These are phyloP conservation scores for Drosophila differens DNA, from an alignment of 2,888 invertebrate genomes.

Conservation along the genomic window DNA sequence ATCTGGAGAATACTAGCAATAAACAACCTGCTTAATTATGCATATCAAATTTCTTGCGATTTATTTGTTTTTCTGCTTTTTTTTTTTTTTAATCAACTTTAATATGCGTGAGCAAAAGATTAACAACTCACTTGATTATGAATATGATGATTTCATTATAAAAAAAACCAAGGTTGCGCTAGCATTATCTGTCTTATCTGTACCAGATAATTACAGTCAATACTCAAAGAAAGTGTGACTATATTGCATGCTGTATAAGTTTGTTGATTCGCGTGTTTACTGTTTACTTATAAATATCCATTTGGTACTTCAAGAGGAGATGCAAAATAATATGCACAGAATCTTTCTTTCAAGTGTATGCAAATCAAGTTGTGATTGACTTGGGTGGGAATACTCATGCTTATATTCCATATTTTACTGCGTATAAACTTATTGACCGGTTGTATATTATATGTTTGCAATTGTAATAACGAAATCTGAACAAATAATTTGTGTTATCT, in stretches of 20 bases:
- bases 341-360: background rate
- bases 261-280: background rate
- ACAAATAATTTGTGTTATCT: constrained; percentile 50
- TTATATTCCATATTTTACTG: constrained; percentile 2
- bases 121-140: background rate
- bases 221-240: background rate
- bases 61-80: background rate
- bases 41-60: background rate
- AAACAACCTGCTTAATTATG: background rate
- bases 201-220: background rate
- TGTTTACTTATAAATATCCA: background rate
- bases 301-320: background rate
- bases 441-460: constrained; percentile 31
- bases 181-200: constrained; percentile 1
- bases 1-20: background rate
- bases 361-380: constrained; percentile 9
- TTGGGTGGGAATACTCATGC: constrained; percentile 13
- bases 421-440: background rate
- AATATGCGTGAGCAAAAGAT: constrained; percentile 6
- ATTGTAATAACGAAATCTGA: constrained; percentile 29
- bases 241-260: background rate
- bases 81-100: background rate
- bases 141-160: background rate
- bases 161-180: background rate
- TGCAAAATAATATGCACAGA: background rate